A percentile compares a stretch with the other conserved stretches of the same genome.
These are phyloP conservation scores for Ibycter americanus DNA, from an alignment of 2,797 vertebrate genomes.

Conservation along the genomic window DNA sequence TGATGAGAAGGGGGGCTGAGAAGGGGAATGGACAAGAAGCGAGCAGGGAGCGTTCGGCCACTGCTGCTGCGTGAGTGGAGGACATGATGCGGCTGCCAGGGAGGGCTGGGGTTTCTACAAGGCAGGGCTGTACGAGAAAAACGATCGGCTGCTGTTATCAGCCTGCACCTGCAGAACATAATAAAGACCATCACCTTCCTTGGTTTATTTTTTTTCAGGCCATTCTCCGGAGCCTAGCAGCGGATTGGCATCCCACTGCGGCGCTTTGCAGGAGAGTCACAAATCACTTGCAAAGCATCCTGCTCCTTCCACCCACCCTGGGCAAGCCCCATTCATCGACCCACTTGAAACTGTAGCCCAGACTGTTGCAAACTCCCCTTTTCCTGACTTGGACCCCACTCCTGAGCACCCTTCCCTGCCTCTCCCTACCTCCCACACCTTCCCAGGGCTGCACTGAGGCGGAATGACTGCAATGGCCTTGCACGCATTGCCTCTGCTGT, in stretches of 20 bases:
- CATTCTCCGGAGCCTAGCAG: not conserved
- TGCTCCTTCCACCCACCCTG: not conserved
- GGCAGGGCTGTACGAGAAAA: not conserved
- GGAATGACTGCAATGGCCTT: slow-evolving; percentile 69
- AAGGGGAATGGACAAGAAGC: not conserved
- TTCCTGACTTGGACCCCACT: not conserved
- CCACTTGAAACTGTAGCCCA: not conserved
- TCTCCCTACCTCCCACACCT: not conserved
- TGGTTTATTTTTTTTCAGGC: not conserved
- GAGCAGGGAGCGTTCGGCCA: not conserved
- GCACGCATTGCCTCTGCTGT: slow-evolving; percentile 57
- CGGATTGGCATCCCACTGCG: not conserved
- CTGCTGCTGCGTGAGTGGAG: not conserved
- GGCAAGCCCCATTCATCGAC: not conserved
- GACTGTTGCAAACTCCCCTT: not conserved
- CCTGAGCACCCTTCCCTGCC: not conserved
- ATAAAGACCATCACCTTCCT: not conserved
- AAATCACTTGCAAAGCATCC: not conserved
- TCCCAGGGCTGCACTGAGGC: not conserved
- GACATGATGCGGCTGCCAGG: fast-evolving
- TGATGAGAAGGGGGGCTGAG: not conserved
- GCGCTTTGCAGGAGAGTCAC: not conserved
- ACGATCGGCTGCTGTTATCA: not conserved
- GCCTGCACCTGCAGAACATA: slow-evolving; percentile 21
- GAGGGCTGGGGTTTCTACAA: not conserved